Evolutionary conservation across 1,140 invertebrate genomes (phyloP).

Genomic region (Pseudobourletiella spinata): DNA sequence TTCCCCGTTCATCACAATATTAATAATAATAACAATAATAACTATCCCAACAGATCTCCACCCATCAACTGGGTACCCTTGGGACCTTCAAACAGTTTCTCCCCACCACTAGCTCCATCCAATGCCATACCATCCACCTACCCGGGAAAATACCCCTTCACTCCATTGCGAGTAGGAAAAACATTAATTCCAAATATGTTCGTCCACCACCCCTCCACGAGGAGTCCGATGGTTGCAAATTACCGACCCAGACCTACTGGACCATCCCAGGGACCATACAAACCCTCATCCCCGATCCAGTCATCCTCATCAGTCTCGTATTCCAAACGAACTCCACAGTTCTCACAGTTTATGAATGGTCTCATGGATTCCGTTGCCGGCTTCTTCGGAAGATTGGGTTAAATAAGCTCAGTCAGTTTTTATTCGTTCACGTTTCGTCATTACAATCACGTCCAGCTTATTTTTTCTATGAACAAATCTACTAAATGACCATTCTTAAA

Average conservation of each 20-base stretch:
- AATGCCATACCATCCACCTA: too few species aligned
- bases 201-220: not conserved
- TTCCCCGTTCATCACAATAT: not conserved
- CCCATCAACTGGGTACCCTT: not conserved
- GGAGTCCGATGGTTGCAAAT: not conserved
- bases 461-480: too few species aligned
- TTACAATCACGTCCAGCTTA: too few species aligned
- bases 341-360: slow-evolving; percentile 22
- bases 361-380: slow-evolving; percentile 30
- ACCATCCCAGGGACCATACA: too few species aligned
- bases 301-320: not conserved
- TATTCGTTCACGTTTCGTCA: too few species aligned
- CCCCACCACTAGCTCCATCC: too few species aligned
- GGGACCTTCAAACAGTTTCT: too few species aligned
- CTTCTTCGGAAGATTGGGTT: slow-evolving; percentile 26
- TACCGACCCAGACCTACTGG: too few species aligned
- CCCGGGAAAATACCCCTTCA: too few species aligned
- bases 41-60: not conserved
- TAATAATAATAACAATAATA: slow-evolving; percentile 4
- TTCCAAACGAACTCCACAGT: not conserved
- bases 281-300: not conserved
- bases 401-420: too few species aligned
- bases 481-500: too few species aligned
- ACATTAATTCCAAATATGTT: not conserved
- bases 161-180: not conserved